Evolutionary conservation across 2,113 vertebrate species (phyloP).

Genomic region (Gracilinanus agilis): DNA sequence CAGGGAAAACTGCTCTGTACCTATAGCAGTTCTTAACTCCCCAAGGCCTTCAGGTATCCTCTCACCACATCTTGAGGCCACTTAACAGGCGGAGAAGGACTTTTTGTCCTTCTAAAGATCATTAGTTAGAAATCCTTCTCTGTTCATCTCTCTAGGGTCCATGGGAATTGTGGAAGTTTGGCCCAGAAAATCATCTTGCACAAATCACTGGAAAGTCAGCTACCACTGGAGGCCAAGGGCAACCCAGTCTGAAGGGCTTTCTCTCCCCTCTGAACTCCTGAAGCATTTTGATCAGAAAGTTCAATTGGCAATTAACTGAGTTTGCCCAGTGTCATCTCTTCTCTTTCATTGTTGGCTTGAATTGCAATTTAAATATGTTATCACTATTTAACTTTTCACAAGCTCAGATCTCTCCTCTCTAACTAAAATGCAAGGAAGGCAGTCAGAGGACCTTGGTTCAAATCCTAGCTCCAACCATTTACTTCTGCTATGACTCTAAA

Average conservation of each 20-base stretch:
- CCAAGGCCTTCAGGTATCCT: neutral
- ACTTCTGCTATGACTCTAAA: neutral
- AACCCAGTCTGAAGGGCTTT: neutral
- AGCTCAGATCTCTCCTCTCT: neutral
- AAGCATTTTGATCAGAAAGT: neutral
- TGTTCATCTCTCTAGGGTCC: neutral
- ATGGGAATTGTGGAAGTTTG: neutral
- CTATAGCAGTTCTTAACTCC: neutral
- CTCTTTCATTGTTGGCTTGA: neutral
- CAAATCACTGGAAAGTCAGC: neutral
- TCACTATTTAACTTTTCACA: neutral
- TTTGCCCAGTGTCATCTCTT: neutral
- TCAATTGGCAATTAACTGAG: neutral
- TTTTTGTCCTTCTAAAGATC: neutral
- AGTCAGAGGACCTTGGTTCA: neutral
- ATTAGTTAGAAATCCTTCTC: neutral
- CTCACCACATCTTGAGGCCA: neutral
- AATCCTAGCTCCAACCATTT: neutral
- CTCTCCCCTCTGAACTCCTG: neutral
- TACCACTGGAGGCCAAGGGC: neutral
- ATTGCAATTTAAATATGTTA: neutral
- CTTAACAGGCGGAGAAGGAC: neutral
- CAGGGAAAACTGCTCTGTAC: neutral
- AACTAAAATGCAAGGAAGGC: neutral
- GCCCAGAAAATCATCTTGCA: neutral